Evolutionary conservation across 2,797 vertebrate genomes (phyloP), one percentile per base, ranked within the genome.

Genomic region (Nyctalus aviator): DNA sequence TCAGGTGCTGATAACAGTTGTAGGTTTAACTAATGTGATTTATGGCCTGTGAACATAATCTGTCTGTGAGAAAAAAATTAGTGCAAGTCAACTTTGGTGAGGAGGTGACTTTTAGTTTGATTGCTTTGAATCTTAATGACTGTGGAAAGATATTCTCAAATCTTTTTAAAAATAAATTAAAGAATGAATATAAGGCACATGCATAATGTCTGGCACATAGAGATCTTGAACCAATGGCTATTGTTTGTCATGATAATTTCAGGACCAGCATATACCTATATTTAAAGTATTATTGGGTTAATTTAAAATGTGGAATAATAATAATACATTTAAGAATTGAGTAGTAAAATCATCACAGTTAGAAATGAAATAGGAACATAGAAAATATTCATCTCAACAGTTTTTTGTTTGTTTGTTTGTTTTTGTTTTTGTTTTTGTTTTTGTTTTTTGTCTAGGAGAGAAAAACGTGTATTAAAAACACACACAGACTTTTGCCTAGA

Each of bases 61-160:
- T 93, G 53, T 92, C 88, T 32, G 32, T 21, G 83, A 95, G 75
- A 92, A 89, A 84, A 59, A 59, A 91, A 73, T 93, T 81, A 84
- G 69, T 84, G 57, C 37, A 62, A 21, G 25, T 68, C 48, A 55
- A 12, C 79, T 89, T 79, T 46, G 72, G n/a, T 73, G 75, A 83
- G 78, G 53, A 79, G 25, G 14, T 35, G 46, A 66, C 68, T 93
- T 92, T 92, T 8, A 46, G 55, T 88, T 86, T 88, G 79, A 27
- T 55, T 44, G n/a, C 68, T 92, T 77, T 81, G 46, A 93, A 41
- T 27, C 59, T 46, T 91, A 84, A 23, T 77, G 66, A 76, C 85
- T 81, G 17, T 55, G 62, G 68, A 89, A 95, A 86, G 69, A 69
- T 50, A 44, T 64, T 12, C 25, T 41, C 7, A 84, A 41, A 62